A percentile compares a stretch with the other conserved stretches of the same genome.
Conservation (phyloP, 2,888 invertebrate species). For the Abrostola tripartita region DNA sequence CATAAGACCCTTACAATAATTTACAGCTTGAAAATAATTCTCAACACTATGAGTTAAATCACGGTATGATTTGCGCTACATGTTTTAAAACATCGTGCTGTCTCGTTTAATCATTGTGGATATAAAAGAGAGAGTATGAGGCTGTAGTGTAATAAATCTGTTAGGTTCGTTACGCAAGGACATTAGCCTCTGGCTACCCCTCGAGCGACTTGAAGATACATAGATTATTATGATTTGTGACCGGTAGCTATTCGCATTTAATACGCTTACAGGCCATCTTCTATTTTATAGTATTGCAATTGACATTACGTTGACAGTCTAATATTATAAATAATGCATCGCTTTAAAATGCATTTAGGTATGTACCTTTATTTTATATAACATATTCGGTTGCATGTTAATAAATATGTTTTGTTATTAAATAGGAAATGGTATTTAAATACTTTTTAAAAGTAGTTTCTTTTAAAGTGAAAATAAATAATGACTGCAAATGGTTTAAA, state of each 20-base stretch:
- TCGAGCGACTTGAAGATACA: conserved; percentile 59
- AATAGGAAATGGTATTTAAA: too few species aligned
- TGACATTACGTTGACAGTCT: conserved; percentile 15
- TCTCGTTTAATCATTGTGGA: conserved; percentile 25
- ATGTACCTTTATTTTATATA: too few species aligned
- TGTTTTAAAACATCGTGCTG: conserved; percentile 33
- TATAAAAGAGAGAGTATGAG: conserved; percentile 28
- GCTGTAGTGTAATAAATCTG: conserved; percentile 65
- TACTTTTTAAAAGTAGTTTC: too few species aligned
- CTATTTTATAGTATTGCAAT: conserved; percentile 40
- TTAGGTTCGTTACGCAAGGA: conserved; percentile 70
- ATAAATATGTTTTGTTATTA: too few species aligned
- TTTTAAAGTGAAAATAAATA: too few species aligned
- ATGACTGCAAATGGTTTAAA: too few species aligned
- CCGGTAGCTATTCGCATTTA: conserved; percentile 56
- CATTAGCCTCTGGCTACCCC: conserved; percentile 62
- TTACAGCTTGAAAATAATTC: conserved; percentile 49
- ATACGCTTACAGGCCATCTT: conserved; percentile 53
- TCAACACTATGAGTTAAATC: conserved; percentile 44
- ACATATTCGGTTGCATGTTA: too few species aligned
- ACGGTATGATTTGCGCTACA: conserved; percentile 43
- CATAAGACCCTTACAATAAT: conserved; percentile 41
- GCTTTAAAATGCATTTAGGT: conserved; percentile 17
- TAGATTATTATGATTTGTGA: conserved; percentile 74
- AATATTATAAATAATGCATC: conserved; percentile 27